These are phyloP conservation scores for Calidris pygmaea DNA, from an alignment of 2,113 vertebrate genomes.

Conservation along the genomic window DNA sequence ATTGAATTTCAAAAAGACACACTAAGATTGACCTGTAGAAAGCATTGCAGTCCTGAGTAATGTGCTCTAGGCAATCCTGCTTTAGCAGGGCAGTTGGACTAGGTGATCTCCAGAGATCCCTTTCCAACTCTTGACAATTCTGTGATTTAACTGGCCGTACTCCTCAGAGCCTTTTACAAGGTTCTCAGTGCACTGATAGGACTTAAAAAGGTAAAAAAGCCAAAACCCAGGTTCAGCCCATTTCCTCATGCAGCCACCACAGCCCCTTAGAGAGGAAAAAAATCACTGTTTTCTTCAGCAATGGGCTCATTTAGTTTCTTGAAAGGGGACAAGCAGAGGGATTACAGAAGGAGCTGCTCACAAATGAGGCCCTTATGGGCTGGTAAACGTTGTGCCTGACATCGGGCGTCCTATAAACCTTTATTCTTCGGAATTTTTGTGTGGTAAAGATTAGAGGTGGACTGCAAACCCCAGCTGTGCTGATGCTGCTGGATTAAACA, in stretches of 20 bases:
- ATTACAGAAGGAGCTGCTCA: neutral
- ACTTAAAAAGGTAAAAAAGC: neutral
- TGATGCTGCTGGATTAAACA: neutral
- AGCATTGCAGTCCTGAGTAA: neutral
- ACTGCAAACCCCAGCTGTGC: neutral
- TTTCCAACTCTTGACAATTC: too few relatives aligned
- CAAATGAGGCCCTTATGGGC: rapidly evolving
- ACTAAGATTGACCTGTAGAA: neutral
- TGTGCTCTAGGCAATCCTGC: too few relatives aligned
- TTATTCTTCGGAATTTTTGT: neutral
- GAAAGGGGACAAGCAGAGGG: neutral
- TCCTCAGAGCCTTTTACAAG: neutral
- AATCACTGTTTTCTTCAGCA: neutral
- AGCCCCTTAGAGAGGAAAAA: neutral
- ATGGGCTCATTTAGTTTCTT: neutral
- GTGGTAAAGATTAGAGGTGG: neutral
- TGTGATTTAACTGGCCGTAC: too few relatives aligned
- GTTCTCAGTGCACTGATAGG: rapidly evolving
- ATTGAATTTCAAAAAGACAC: neutral
- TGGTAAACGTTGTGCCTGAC: neutral
- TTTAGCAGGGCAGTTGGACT: too few relatives aligned
- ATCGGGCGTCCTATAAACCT: neutral
- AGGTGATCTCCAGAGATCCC: too few relatives aligned
- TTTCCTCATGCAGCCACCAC: neutral
- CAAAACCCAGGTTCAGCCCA: neutral